phyloP scores from a whole-genome alignment of 1,140 invertebrate genomes.

The Drosophila yakuba region DNA sequence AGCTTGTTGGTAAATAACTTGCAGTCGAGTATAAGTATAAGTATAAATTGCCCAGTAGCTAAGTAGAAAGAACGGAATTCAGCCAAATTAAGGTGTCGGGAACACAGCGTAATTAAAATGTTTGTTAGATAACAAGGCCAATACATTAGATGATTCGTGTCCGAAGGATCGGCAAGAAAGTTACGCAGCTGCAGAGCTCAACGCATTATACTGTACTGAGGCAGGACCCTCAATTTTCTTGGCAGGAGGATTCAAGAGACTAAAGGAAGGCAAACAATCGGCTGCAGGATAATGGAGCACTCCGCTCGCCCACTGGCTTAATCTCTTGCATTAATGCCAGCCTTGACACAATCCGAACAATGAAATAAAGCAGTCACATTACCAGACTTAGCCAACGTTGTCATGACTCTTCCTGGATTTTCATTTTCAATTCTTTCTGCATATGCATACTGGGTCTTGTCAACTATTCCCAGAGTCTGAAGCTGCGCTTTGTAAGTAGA shows the following conservation, averaged over 20 bases:
- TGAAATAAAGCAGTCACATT: slow-evolving; percentile 38
- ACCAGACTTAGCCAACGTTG: slow-evolving; percentile 33
- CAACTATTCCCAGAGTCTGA: slow-evolving; percentile 44
- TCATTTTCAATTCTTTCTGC: slow-evolving; percentile 39
- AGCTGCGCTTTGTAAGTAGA: slow-evolving; percentile 26
- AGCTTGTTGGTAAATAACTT: slow-evolving; percentile 9
- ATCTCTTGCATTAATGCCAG: slow-evolving; percentile 21
- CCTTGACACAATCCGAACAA: slow-evolving; percentile 36
- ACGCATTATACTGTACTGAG: slow-evolving; percentile 14
- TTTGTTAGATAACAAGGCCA: slow-evolving; percentile 14
- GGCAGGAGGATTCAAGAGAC: slow-evolving; percentile 5
- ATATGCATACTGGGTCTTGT: slow-evolving; percentile 27
- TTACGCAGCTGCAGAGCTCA: slow-evolving; percentile 1
- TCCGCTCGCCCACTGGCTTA: slow-evolving; percentile 7
- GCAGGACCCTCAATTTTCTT: slow-evolving; percentile 20
- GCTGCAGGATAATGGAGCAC: slow-evolving; percentile 28
- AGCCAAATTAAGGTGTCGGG: slow-evolving; percentile 50
- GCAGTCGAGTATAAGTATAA: too few relatives aligned
- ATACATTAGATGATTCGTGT: slow-evolving; percentile 17
- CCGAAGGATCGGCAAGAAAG: background rate
- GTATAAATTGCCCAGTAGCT: slow-evolving; percentile 37
- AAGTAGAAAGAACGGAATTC: slow-evolving; percentile 23
- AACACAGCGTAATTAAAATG: slow-evolving; percentile 18
- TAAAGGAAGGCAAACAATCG: slow-evolving; percentile 21
- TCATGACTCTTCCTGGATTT: slow-evolving; percentile 21